Evolutionary conservation across 2,888 invertebrate species (phyloP).

Genomic region (Oeneis ivallda): DNA sequence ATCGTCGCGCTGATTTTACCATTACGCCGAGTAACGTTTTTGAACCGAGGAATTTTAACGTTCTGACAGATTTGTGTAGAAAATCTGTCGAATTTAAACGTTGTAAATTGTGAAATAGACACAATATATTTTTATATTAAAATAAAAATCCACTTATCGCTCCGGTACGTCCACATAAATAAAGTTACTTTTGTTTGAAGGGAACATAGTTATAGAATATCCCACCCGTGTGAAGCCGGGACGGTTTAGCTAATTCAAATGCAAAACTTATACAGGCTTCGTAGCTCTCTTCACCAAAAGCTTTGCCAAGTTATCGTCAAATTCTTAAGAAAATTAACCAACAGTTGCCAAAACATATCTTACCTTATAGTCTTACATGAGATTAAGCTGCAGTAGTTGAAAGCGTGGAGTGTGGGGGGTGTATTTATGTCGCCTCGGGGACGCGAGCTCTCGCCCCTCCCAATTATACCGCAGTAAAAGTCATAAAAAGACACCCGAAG

Average conservation of each 20-base stretch:
- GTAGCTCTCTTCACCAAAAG: slow-evolving; percentile 6
- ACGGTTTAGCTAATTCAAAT: not conserved
- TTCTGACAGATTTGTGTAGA: too few relatives aligned
- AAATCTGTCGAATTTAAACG: too few relatives aligned
- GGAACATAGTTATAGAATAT: too few relatives aligned
- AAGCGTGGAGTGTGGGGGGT: slow-evolving; percentile 64
- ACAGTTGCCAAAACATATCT: slow-evolving; percentile 58
- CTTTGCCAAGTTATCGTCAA: slow-evolving; percentile 24
- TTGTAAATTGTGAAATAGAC: too few relatives aligned
- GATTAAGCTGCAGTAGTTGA: slow-evolving; percentile 75
- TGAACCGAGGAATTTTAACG: too few relatives aligned
- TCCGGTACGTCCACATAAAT: too few relatives aligned
- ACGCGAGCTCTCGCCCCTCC: slow-evolving; percentile 78
- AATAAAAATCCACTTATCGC: too few relatives aligned
- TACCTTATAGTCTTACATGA: slow-evolving; percentile 75
- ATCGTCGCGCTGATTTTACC: too few relatives aligned
- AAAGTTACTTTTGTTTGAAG: too few relatives aligned
- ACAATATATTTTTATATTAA: too few relatives aligned
- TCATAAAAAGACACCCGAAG: slow-evolving; percentile 83
- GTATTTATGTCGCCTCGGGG: slow-evolving; percentile 82
- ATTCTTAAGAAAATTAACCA: slow-evolving; percentile 53
- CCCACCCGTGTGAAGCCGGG: too few relatives aligned
- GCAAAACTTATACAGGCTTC: not conserved
- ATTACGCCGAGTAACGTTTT: too few relatives aligned
- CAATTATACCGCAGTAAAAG: slow-evolving; percentile 83